These are phyloP conservation scores for Otis tarda DNA, from an alignment of 2,113 vertebrate species.

Conservation along the genomic window DNA sequence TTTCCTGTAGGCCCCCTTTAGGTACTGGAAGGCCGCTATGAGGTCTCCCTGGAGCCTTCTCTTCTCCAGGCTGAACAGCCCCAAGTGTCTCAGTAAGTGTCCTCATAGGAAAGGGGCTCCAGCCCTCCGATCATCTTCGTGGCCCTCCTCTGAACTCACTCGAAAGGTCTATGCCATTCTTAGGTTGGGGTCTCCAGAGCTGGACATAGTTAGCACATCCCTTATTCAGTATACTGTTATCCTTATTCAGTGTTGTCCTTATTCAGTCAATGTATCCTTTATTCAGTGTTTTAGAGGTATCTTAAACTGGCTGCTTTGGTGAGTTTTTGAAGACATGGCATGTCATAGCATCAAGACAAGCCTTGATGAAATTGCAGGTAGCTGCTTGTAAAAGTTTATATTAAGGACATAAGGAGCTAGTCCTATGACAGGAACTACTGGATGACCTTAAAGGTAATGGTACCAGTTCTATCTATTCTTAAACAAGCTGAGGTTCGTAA, in stretches of 20 bases:
- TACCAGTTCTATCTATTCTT: background rate
- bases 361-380: background rate
- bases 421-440: background rate
- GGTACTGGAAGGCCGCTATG: no score
- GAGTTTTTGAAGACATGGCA: background rate
- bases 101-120: no score
- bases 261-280: background rate
- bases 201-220: background rate
- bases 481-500: background rate
- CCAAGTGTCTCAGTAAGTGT: no score
- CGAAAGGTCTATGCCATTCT: no score
- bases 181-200: no score
- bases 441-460: background rate
- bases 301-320: background rate
- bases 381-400: background rate
- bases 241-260: background rate
- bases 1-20: no score
- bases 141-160: no score
- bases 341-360: background rate
- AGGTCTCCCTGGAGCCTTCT: no score
- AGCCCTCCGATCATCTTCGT: no score
- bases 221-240: background rate
- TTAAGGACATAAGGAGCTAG: background rate
- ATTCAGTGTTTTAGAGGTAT: background rate
- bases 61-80: no score